Evolutionary conservation across 2,888 invertebrate species (phyloP), one percentile per base, ranked within the genome.

Genomic region (Heteropelma amictum): DNA sequence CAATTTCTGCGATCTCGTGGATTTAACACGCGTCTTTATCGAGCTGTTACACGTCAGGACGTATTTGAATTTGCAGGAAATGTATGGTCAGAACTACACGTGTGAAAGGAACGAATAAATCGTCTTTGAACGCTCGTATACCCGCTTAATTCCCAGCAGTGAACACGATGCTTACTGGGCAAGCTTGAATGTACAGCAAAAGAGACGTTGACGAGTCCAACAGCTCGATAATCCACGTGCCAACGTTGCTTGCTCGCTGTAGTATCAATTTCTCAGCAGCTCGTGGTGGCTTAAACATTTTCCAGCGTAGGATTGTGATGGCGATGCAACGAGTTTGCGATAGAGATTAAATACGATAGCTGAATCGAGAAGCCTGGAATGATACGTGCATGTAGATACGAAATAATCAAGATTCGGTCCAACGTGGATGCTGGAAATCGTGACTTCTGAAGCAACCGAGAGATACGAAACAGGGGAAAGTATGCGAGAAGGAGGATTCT

Each of bases 21-120:
- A n/a, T n/a, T n/a, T n/a, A n/a, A n/a, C n/a, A n/a, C n/a, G n/a
- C n/a, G n/a, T n/a, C n/a, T n/a, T n/a, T n/a, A n/a, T n/a, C n/a
- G n/a, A n/a, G n/a, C n/a, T n/a, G 3, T 4, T 21, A 23, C 23
- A n/a, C n/a, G n/a, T n/a, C n/a, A n/a, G n/a, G n/a, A n/a, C n/a
- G n/a, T n/a, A n/a, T n/a, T n/a, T n/a, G n/a, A n/a, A n/a, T n/a
- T n/a, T n/a, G n/a, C n/a, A n/a, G n/a, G n/a, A n/a, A n/a, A 21
- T 47, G 8, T 1, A 47, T 10, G 19, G 28, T 51, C 51, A 28
- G 58, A 19, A 26, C 26, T 26, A 60, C 51, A 68, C 51, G 47
- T 19, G 70, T 35, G 70, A 70, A 70, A 47, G 70, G 63, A 63
- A 63, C 23, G 54, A 53, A 63, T 63, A 70, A 70, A 70, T 68